A percentile compares a stretch with the other conserved stretches of the same genome.
Conservation (phyloP, 2,888 invertebrate genomes). For the Temnothorax unifasciatus region DNA sequence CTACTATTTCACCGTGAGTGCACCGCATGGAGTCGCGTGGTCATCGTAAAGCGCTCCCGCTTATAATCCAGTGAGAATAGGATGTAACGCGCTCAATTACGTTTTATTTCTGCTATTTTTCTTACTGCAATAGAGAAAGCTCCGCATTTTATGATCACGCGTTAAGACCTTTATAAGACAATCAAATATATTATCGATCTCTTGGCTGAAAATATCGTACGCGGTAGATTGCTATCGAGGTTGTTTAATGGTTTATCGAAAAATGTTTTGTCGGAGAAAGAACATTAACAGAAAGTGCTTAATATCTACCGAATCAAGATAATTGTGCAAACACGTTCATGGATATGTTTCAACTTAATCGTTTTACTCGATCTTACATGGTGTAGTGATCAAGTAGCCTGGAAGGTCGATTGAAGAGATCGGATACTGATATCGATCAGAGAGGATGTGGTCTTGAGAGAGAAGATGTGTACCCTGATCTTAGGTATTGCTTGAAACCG, state of each 20-base stretch:
- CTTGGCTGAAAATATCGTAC: slow-evolving; percentile 1
- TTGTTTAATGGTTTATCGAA: background rate
- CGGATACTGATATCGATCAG: slow-evolving; percentile 75
- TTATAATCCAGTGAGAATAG: background rate
- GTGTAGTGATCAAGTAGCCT: slow-evolving; percentile 46
- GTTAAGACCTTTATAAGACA: background rate
- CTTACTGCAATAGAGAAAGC: background rate
- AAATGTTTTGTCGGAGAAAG: background rate
- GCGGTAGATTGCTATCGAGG: background rate
- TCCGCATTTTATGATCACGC: slow-evolving; percentile 23
- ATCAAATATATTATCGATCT: slow-evolving; percentile 4
- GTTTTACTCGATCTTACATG: slow-evolving; percentile 60
- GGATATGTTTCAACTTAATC: slow-evolving; percentile 73
- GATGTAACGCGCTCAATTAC: background rate
- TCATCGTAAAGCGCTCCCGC: background rate
- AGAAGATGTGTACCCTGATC: slow-evolving; percentile 59
- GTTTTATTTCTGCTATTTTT: slow-evolving; percentile 1
- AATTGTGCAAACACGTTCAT: slow-evolving; percentile 76
- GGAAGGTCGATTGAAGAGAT: slow-evolving; percentile 68
- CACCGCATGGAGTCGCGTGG: slow-evolving; percentile 1
- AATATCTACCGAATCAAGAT: slow-evolving; percentile 64
- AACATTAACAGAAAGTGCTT: slow-evolving; percentile 17
- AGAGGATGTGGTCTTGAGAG: slow-evolving; percentile 57
- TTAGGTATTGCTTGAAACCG: slow-evolving; percentile 80
- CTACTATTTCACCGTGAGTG: slow-evolving; percentile 44